These are phyloP conservation scores for Plebejus melissa DNA, from an alignment of 2,888 invertebrate genomes.

Conservation along the genomic window DNA sequence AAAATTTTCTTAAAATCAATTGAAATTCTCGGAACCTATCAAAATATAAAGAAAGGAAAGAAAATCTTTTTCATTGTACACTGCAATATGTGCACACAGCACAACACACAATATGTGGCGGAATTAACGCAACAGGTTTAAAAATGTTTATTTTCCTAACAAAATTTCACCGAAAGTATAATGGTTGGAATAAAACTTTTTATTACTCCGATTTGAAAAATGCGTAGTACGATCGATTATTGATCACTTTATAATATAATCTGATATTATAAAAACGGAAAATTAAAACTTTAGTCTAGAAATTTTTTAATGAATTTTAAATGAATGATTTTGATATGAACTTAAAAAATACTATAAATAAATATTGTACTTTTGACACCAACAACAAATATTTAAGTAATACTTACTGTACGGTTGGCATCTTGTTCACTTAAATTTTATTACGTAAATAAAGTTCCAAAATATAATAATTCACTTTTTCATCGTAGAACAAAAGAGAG, in stretches of 20 bases:
- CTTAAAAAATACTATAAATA: too few species aligned
- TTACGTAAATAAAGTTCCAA: neutral
- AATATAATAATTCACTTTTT: neutral
- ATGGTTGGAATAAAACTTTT: neutral
- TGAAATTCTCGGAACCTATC: neutral
- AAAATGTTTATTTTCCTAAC: neutral
- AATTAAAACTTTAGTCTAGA: neutral
- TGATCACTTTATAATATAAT: neutral
- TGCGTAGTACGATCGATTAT: neutral
- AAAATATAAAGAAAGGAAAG: too few species aligned
- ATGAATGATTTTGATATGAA: too few species aligned
- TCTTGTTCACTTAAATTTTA: neutral
- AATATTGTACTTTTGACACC: too few species aligned
- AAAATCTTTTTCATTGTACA: too few species aligned
- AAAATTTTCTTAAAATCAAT: too few species aligned
- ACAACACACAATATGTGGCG: too few species aligned
- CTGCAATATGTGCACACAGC: too few species aligned
- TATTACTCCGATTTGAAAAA: neutral
- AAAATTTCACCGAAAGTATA: neutral
- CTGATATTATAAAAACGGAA: neutral
- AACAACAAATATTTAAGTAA: neutral
- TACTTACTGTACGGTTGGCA: constrained; percentile 17
- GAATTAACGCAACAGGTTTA: neutral
- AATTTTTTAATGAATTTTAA: neutral
- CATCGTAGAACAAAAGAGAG: neutral